Conservation (phyloP, 2,797 vertebrate genomes). For the Silurus lanzhouensis region DNA sequence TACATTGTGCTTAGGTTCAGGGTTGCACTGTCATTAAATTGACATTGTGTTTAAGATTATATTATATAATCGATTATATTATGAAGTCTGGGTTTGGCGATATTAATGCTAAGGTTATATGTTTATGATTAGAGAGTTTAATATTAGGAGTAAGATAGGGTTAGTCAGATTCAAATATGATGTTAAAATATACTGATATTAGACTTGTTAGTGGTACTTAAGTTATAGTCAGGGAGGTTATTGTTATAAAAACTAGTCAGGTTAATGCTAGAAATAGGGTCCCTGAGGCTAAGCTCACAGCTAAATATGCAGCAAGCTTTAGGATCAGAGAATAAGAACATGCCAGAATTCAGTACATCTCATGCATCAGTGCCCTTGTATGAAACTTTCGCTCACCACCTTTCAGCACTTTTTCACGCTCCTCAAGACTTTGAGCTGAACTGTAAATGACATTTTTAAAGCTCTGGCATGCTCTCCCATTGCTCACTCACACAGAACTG, state of each 20-base stretch:
- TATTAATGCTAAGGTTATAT: no score
- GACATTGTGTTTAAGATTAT: no score
- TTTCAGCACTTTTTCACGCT: conserved; percentile 45
- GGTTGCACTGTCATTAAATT: no score
- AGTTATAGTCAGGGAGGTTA: background rate
- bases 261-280: background rate
- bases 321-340: background rate
- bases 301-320: background rate
- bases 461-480: background rate
- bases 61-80: no score
- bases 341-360: conserved; percentile 1
- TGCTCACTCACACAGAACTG: conserved; percentile 14
- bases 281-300: no score
- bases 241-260: background rate
- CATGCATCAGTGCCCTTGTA: conserved; percentile 38
- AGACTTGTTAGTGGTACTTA: background rate
- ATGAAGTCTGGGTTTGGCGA: no score
- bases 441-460: conserved; percentile 16
- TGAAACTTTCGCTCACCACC: conserved; percentile 29
- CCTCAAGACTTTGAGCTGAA: conserved; percentile 24
- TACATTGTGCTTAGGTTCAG: background rate
- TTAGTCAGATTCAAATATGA: background rate
- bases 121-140: no score
- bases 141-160: no score
- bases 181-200: background rate